These are phyloP conservation scores for Xenopus tropicalis DNA, from an alignment of 2,113 vertebrate genomes.

Conservation along the genomic window DNA sequence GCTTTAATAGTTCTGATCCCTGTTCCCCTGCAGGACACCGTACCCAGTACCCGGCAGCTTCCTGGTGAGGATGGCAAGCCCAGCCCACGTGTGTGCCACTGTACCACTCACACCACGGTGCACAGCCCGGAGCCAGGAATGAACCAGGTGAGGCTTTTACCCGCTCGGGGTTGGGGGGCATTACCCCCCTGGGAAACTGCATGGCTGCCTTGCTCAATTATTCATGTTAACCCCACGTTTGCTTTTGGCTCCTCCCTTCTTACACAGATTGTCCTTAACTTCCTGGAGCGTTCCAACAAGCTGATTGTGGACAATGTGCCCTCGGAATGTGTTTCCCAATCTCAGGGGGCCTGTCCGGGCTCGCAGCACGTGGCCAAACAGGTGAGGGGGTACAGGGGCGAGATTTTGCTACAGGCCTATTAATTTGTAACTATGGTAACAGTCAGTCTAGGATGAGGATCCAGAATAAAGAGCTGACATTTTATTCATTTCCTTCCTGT, in stretches of 20 bases:
- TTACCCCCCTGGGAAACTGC: not conserved
- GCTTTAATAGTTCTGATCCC: too few species aligned
- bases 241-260: not conserved
- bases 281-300: not conserved
- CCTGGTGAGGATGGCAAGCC: too few species aligned
- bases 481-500: too few species aligned
- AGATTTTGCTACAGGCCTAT: too few species aligned
- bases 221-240: not conserved
- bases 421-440: too few species aligned
- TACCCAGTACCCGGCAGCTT: not conserved
- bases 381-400: conserved; percentile 5
- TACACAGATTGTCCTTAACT: conserved; percentile 29
- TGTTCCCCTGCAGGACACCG: not conserved
- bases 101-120: not conserved
- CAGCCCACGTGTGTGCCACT: not conserved
- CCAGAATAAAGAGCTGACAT: too few species aligned
- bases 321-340: not conserved
- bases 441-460: too few species aligned
- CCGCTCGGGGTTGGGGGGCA: not conserved
- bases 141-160: conserved; percentile 2
- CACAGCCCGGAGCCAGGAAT: not conserved
- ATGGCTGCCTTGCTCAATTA: too few species aligned
- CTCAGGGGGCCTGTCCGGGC: not conserved
- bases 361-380: conserved; percentile 17
- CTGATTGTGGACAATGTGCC: conserved; percentile 15